phyloP scores from a whole-genome alignment of 2,113 vertebrate species.

The Calidris pygmaea region DNA sequence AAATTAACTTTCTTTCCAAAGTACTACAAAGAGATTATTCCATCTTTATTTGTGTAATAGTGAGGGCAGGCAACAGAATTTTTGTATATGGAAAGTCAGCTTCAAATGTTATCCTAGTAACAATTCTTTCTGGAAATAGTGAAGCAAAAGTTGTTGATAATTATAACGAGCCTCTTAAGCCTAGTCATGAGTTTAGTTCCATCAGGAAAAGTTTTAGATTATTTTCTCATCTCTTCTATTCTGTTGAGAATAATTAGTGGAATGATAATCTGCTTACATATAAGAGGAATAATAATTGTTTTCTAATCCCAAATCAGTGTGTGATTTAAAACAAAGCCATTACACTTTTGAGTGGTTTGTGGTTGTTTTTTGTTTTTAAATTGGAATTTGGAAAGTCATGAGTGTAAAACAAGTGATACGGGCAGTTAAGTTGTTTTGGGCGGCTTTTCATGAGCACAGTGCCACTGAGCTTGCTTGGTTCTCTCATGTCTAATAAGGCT shows the following conservation, averaged over 20 bases:
- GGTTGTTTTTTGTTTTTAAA: not conserved
- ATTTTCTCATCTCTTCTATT: slow-evolving; percentile 39
- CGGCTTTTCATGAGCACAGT: not conserved
- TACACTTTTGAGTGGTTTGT: not conserved
- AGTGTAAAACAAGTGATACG: not conserved
- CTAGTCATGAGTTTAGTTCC: slow-evolving; percentile 44
- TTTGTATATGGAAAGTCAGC: not conserved
- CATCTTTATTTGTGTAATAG: not conserved
- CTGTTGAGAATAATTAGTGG: slow-evolving; percentile 46
- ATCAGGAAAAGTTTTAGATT: slow-evolving; percentile 52
- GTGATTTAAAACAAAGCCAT: slow-evolving; percentile 13
- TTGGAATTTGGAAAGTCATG: not conserved
- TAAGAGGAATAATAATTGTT: slow-evolving; percentile 30
- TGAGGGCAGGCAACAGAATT: not conserved
- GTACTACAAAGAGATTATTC: not conserved
- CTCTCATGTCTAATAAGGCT: not conserved
- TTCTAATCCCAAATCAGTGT: not conserved
- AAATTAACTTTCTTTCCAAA: not conserved
- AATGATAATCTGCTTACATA: slow-evolving; percentile 36
- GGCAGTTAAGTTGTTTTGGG: not conserved
- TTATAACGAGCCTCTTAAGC: slow-evolving; percentile 40
- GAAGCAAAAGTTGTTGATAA: slow-evolving; percentile 29
- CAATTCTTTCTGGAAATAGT: not conserved
- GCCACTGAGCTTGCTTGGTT: not conserved
- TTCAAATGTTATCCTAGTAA: not conserved